phyloP scores from a whole-genome alignment of 1,140 invertebrate species.

The Brevipalpus yothersi region DNA sequence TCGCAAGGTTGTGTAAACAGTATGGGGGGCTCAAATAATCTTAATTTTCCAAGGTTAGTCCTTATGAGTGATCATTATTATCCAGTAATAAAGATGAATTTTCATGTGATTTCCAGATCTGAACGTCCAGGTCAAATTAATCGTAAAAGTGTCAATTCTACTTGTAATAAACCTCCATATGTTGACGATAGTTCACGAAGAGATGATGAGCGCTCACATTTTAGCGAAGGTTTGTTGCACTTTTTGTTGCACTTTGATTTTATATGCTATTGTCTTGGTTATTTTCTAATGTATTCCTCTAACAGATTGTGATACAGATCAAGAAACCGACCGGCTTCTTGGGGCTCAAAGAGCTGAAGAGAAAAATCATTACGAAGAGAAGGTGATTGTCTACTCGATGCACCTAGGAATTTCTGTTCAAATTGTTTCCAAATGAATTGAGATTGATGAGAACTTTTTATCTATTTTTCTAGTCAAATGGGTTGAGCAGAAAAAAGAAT shows the following conservation, averaged over 20 bases:
- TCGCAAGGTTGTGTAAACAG: neutral
- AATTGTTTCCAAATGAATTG: neutral
- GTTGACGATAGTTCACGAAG: no score
- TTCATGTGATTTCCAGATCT: no score
- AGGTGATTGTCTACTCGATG: conserved; percentile 23
- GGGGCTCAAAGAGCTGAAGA: conserved; percentile 69
- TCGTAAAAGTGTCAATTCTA: no score
- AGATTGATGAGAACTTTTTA: neutral
- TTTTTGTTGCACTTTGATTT: no score
- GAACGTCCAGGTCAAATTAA: no score
- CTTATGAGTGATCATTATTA: no score
- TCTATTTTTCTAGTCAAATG: neutral
- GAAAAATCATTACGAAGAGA: conserved; percentile 68
- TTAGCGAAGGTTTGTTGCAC: no score
- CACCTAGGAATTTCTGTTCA: neutral
- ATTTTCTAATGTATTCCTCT: neutral
- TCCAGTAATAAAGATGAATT: no score
- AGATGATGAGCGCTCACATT: no score
- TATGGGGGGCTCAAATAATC: neutral
- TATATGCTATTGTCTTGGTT: neutral
- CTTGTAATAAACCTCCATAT: no score
- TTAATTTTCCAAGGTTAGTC: no score
- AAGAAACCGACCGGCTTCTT: conserved; percentile 59
- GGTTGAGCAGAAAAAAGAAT: neutral
- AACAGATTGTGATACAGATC: conserved; percentile 18